A percentile compares a stretch with the other conserved stretches of the same genome.
These are phyloP conservation scores for Aporophyla lueneburgensis DNA, from an alignment of 2,888 invertebrate genomes.

Conservation along the genomic window DNA sequence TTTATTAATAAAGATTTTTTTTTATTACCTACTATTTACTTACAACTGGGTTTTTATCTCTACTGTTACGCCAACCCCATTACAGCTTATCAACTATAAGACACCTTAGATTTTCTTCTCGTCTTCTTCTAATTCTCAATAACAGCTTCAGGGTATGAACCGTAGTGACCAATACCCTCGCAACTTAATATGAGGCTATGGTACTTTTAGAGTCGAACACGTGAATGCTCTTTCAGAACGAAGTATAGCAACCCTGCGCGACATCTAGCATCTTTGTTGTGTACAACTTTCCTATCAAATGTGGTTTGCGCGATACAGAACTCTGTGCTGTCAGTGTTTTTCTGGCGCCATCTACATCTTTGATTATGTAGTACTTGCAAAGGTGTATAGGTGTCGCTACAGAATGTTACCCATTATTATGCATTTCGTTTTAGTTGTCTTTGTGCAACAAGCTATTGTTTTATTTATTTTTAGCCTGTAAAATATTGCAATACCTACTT, in stretches of 20 bases:
- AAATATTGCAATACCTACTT: not conserved
- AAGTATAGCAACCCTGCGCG: not conserved
- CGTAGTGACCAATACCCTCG: not conserved
- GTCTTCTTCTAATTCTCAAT: not conserved
- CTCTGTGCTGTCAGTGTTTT: too few species aligned
- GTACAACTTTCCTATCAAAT: slow-evolving; percentile 2
- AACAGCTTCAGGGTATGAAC: not conserved
- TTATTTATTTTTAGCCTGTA: not conserved
- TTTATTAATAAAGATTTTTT: too few species aligned
- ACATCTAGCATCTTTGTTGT: slow-evolving; percentile 17
- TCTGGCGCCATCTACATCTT: slow-evolving; percentile 18
- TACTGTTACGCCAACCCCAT: not conserved
- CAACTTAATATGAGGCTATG: too few species aligned
- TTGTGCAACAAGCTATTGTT: not conserved
- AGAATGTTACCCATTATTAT: not conserved
- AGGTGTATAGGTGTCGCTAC: slow-evolving; percentile 16
- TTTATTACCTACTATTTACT: not conserved
- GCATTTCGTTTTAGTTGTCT: not conserved
- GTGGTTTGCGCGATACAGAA: not conserved
- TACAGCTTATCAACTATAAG: not conserved
- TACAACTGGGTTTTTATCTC: not conserved
- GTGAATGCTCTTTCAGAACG: not conserved
- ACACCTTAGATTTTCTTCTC: not conserved
- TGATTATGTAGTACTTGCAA: not conserved
- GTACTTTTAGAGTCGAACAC: not conserved